phyloP scores from a whole-genome alignment of 2,888 invertebrate species.

The Brachyptera risi region DNA sequence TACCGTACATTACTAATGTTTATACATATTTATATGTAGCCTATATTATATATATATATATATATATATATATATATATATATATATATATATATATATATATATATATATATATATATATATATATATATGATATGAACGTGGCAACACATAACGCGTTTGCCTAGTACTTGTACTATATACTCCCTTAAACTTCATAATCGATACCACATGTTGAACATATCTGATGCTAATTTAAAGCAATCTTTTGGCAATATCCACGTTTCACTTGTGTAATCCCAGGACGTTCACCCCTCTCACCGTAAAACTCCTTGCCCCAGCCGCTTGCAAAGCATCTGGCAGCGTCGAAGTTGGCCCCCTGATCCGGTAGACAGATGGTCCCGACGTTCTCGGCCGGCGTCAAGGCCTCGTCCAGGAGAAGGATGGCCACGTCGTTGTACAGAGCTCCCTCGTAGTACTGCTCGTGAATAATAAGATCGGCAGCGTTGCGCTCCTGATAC shows the following conservation, averaged over 20 bases:
- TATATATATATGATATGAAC: too few species aligned
- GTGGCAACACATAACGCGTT: too few species aligned
- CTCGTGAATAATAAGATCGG: constrained; percentile 55
- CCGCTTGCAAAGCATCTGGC: constrained; percentile 64
- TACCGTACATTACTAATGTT: too few species aligned
- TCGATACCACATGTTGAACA: background rate
- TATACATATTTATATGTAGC: too few species aligned
- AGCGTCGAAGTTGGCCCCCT: constrained; percentile 46
- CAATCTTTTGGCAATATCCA: too few species aligned
- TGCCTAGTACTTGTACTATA: too few species aligned
- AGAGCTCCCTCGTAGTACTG: constrained; percentile 61
- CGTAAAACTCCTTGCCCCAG: constrained; percentile 70
- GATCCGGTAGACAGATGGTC: constrained; percentile 60
- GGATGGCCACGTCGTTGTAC: constrained; percentile 69
- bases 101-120: too few species aligned
- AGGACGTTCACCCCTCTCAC: constrained; percentile 50
- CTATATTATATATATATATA: too few species aligned
- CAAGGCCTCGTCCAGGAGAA: constrained; percentile 60
- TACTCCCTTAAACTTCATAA: too few species aligned
- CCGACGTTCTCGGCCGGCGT: constrained; percentile 64
- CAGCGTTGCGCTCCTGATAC: constrained; percentile 65
- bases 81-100: too few species aligned
- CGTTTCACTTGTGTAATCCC: too few species aligned
- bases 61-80: too few species aligned
- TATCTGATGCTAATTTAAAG: background rate